These are phyloP conservation scores for Drosophila recens DNA, from an alignment of 2,888 invertebrate genomes.

Conservation along the genomic window DNA sequence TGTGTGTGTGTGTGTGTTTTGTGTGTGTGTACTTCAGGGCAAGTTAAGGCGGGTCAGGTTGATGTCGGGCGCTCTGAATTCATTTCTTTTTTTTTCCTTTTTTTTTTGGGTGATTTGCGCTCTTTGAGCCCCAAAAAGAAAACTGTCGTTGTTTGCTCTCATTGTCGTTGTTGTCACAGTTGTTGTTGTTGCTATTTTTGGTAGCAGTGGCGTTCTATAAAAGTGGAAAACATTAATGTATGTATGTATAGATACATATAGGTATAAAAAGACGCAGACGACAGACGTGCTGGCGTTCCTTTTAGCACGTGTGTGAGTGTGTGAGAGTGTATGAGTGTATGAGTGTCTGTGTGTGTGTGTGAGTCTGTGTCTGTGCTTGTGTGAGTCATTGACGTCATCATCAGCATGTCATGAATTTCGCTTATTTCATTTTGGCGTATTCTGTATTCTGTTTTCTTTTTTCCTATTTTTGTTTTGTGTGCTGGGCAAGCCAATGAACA, in stretches of 20 bases:
- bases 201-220: slow-evolving; percentile 58
- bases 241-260: slow-evolving; percentile 9
- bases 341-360: slow-evolving; percentile 17
- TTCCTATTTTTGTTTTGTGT: slow-evolving; percentile 4
- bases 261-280: slow-evolving; percentile 35
- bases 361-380: slow-evolving; percentile 37
- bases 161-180: slow-evolving; percentile 43
- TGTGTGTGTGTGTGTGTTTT: slow-evolving; percentile 47
- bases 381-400: slow-evolving; percentile 77
- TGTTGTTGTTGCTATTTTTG: slow-evolving; percentile 66
- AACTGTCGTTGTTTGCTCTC: slow-evolving; percentile 40
- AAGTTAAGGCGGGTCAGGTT: slow-evolving; percentile 80
- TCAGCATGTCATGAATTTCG: slow-evolving; percentile 80
- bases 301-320: slow-evolving; percentile 17
- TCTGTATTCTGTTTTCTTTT: slow-evolving; percentile 8
- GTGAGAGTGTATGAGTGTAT: slow-evolving; percentile 13
- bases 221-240: slow-evolving; percentile 53
- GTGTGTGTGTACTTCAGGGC: slow-evolving; percentile 51
- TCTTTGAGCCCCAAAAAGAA: slow-evolving; percentile 47
- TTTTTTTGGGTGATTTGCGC: slow-evolving; percentile 38
- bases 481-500: slow-evolving; percentile 61
- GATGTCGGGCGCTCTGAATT: slow-evolving; percentile 38
- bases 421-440: slow-evolving; percentile 52
- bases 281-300: slow-evolving; percentile 59
- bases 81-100: not conserved